Percentiles rank a stretch among this genome's conserved stretches.
phyloP scores from a whole-genome alignment of 37 sponge, comb jelly and placozoan species.

The Hexactinellida sp. region DNA sequence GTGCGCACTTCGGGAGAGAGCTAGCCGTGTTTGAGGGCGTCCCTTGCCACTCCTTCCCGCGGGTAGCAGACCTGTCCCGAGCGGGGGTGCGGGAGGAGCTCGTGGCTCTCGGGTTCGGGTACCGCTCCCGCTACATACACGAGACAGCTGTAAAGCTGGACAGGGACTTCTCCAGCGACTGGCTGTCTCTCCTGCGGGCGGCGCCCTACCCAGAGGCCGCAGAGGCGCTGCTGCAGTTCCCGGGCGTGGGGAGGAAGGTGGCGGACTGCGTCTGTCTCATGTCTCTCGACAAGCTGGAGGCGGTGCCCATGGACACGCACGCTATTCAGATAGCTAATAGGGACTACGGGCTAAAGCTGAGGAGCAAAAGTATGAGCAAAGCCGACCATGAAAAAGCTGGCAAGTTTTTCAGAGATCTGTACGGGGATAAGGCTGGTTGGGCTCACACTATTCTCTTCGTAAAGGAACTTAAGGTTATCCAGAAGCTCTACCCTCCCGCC shows the following conservation, averaged over 20 bases:
- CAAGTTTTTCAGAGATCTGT: slow-evolving; percentile 31
- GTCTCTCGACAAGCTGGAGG: slow-evolving; percentile 64
- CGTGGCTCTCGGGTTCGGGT: slow-evolving; percentile 74
- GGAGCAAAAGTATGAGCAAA: slow-evolving; percentile 20
- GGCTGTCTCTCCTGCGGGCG: slow-evolving; percentile 21
- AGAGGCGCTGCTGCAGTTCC: slow-evolving; percentile 33
- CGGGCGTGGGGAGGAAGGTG: slow-evolving; percentile 80
- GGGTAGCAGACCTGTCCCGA: slow-evolving; percentile 19
- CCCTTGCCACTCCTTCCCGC: slow-evolving; percentile 49
- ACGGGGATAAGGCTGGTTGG: slow-evolving; percentile 71
- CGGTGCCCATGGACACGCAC: slow-evolving; percentile 90
- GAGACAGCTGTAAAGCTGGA: slow-evolving; percentile 28
- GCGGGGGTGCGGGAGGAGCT: slow-evolving; percentile 38
- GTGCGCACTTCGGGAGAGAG: slow-evolving; percentile 30
- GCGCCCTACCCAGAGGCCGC: slow-evolving; percentile 35
- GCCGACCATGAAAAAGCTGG: neutral
- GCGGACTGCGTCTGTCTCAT: slow-evolving; percentile 92
- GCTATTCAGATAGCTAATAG: slow-evolving; percentile 49
- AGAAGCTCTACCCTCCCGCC: neutral
- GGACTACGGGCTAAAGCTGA: slow-evolving; percentile 39
- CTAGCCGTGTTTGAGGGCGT: slow-evolving; percentile 21
- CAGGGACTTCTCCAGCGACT: neutral
- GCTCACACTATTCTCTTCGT: slow-evolving; percentile 57
- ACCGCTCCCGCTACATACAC: slow-evolving; percentile 64
- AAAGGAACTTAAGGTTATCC: neutral